Evolutionary conservation across 1,140 invertebrate species (phyloP).

Genomic region (Chionoecetes opilio): DNA sequence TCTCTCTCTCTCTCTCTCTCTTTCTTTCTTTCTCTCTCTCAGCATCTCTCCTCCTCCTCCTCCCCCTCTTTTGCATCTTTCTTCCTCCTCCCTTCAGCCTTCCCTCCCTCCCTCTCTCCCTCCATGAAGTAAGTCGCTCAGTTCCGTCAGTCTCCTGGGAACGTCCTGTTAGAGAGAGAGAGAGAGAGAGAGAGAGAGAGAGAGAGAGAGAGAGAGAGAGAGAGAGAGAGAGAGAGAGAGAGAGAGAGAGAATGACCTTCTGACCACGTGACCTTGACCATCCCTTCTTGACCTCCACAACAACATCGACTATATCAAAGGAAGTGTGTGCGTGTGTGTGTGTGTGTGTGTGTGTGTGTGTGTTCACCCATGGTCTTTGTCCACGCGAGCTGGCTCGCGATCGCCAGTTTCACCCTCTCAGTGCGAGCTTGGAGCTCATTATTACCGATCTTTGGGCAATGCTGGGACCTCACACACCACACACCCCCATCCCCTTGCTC

Average conservation of each 20-base stretch:
- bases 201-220: no score
- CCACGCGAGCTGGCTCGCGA: no score
- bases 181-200: background rate
- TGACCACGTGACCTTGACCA: background rate
- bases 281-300: background rate
- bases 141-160: no score
- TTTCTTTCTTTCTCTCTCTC: background rate
- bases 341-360: constrained; percentile 16
- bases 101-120: background rate
- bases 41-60: background rate
- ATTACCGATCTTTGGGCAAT: no score
- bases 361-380: no score
- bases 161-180: background rate
- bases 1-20: background rate
- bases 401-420: no score
- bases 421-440: no score
- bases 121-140: background rate
- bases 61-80: background rate
- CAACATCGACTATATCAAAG: no score
- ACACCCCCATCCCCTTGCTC: no score
- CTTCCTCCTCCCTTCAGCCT: background rate
- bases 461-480: no score
- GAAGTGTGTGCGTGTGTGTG: background rate
- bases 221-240: background rate
- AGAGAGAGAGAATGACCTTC: constrained; percentile 36